Base-by-base conservation (phyloP, 2,797 vertebrate species). In the Lophura swinhoii region DNA sequence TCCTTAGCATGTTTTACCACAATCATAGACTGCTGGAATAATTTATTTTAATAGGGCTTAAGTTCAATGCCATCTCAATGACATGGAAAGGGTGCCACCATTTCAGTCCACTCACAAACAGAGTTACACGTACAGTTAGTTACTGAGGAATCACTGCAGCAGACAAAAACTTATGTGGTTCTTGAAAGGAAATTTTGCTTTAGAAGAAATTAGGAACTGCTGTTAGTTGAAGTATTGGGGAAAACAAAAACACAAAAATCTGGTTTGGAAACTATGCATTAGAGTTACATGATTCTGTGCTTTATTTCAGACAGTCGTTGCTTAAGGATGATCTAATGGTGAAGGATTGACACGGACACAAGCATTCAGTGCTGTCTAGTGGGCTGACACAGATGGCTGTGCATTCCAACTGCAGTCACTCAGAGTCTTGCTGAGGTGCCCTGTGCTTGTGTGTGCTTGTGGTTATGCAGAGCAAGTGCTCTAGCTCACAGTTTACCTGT, bases 341-440 rank as follows among this genome's bases (percentile, higher is more conserved):
- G 44, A 62, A 69, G 29, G 51, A 69, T 39, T 16, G 44, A 82
- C 43, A 12, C 80, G 49, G 58, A 68, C 37, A 64, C 15, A 5
- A 49, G 37, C 14, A 62, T n/a, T 83, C 2, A 0, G 9, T 29
- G 23, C 46, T 29, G 21, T 53, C 87, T 79, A 55, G 33, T 2
- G 21, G 31, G 41, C 48, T 79, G 56, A 64, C 58, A 80, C 26
- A 71, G 33, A 35, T 8, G 0, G 1, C 22, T 69, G 56, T 46
- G 21, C 62, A 49, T 4, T 91, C 21, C 46, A 2, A 1, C 44
- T 83, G 63, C 17, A 6, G 39, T 28, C 56, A 53, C 72, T 79
- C 69, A 43, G 0, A 11, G 33, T 14, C 58, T 78, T 0, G 0
- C 29, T 69, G 58, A 77, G 21, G 18, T 28, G 37, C 37, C 58